Evolutionary conservation across 2,888 invertebrate species (phyloP), one percentile per base, ranked within the genome.

Genomic region (Ctenicera cuprea): DNA sequence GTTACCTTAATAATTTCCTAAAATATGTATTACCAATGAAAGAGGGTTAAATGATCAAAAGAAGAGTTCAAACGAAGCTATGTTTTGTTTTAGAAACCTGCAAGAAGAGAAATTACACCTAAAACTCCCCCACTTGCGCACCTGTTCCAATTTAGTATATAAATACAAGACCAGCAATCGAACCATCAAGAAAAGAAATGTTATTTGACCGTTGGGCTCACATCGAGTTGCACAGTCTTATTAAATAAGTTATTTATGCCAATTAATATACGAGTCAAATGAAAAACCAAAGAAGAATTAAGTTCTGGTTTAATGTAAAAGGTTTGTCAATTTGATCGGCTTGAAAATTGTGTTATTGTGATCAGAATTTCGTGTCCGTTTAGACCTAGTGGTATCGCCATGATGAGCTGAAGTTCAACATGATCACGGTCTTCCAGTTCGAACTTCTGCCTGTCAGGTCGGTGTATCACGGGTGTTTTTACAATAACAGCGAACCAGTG

Each of bases 381-480:
- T 9, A 37, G 62, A 62, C 22, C 1, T 20, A 52, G 38, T 14
- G 43, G 11, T 8, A 63, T 63, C 63, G 63, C 63, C 61, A 37
- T 33, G 33, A 57, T 38, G 57, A 16, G 22, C 12, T 22, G 11
- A 50, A 50, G 54, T 54, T 33, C 14, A 26, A 8, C 54, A 26
- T 38, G 65, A 52, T 66, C 22, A 22, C 26, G 26, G 37, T 54
- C 54, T 37, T 52, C 65, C 65, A 66, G 50, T 66, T 66, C 38
- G 65, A 37, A 66, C 41, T 66, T 52, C 38, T 59, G 67, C 43
- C 67, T 68, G 67, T 68, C 67, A 68, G 26, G 66, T 22, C 52
- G 66, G 54, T 66, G 66, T 66, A 64, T 64, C 48, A 64, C 64
- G 64, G 65, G 52, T 59, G 59, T 68, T 68, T 68, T 57, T 68